These are phyloP conservation scores for Gymnocheta viridis DNA, from an alignment of 2,888 invertebrate species.

Conservation along the genomic window DNA sequence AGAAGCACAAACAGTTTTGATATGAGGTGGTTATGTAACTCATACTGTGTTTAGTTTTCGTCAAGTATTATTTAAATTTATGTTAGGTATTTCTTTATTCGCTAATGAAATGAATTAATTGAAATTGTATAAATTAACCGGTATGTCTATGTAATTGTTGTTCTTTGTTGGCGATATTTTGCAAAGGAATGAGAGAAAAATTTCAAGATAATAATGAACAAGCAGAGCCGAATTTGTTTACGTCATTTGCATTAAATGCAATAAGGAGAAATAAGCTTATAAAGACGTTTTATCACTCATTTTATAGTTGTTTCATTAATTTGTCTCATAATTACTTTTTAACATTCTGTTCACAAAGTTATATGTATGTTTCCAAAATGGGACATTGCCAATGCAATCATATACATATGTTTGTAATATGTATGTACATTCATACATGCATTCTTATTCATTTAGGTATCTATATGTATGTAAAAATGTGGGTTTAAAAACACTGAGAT, in stretches of 20 bases:
- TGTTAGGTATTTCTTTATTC: neutral
- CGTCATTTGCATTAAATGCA: slow-evolving; percentile 4
- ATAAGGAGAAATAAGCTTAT: neutral
- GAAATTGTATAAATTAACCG: slow-evolving; percentile 32
- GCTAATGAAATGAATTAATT: slow-evolving; percentile 13
- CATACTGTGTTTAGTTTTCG: neutral
- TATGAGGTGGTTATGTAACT: slow-evolving; percentile 53
- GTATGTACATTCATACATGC: neutral
- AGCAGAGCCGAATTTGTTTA: slow-evolving; percentile 9
- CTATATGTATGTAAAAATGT: neutral
- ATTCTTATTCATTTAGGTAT: neutral
- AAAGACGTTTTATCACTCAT: neutral
- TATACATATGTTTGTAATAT: neutral
- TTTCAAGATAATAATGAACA: too few species aligned
- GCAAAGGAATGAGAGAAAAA: neutral
- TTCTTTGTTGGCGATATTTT: neutral
- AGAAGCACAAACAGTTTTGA: neutral
- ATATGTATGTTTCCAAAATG: neutral
- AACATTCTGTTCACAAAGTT: neutral
- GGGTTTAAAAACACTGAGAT: neutral
- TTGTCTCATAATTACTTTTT: too few species aligned
- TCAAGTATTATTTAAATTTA: neutral
- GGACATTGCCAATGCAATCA: neutral
- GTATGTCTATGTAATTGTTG: slow-evolving; percentile 10
- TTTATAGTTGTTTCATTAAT: neutral